Conservation (phyloP, 2,113 vertebrate genomes). For the Tachuris rubrigastra region DNA sequence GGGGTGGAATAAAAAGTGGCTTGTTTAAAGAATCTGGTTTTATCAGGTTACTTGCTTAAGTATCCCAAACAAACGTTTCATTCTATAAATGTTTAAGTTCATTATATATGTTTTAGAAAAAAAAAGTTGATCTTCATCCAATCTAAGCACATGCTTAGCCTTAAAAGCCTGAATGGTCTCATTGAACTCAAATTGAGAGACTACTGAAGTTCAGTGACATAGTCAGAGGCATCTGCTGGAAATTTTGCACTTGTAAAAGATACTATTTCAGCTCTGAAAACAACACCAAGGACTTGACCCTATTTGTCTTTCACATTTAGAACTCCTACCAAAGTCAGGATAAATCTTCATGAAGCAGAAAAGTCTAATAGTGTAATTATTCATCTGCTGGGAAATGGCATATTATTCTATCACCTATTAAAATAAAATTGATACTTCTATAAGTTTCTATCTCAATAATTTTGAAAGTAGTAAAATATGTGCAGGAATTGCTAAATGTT, state of each 20-base stretch:
- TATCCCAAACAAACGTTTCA: background rate
- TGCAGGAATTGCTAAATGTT: background rate
- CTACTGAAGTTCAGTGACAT: background rate
- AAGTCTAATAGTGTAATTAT: constrained; percentile 23
- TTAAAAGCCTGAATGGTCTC: background rate
- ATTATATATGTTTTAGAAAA: background rate
- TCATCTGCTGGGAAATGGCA: background rate
- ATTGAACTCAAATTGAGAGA: background rate
- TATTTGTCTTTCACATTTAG: background rate
- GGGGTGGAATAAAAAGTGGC: background rate
- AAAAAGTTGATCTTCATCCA: background rate
- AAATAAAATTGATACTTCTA: constrained; percentile 12
- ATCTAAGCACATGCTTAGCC: background rate
- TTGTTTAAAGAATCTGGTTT: background rate
- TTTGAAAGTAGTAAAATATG: constrained; percentile 42
- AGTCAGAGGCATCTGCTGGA: background rate
- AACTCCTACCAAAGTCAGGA: constrained; percentile 1
- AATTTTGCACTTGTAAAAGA: background rate
- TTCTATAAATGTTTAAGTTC: background rate
- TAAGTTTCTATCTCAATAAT: constrained; percentile 15
- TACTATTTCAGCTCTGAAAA: background rate
- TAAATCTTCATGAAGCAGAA: constrained; percentile 38
- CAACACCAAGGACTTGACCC: background rate
- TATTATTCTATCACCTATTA: constrained; percentile 26
- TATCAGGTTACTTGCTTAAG: background rate